Evolutionary conservation across 2,888 invertebrate species (phyloP), one percentile per base, ranked within the genome.

Genomic region (Ectemnius lituratus): DNA sequence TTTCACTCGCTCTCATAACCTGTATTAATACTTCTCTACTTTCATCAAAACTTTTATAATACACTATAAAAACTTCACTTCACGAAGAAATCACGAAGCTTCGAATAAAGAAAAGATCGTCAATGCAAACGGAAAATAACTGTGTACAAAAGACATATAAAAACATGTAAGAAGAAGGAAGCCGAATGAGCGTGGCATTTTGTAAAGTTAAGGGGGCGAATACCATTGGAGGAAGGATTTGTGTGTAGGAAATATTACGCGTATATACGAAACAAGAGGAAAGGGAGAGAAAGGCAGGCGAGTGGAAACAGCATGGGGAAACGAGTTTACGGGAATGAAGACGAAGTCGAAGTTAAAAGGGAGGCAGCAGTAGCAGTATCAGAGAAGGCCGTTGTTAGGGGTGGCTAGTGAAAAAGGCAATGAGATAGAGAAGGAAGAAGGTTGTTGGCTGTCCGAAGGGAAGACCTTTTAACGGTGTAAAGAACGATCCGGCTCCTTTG

Each of bases 401-500:
- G 47, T 57, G 37, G 13, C 23, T 16, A 62, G 49, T 49, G 4
- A 45, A 64, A 60, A 47, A 56, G 28, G 68, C 58, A 67, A 65
- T 59, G 52, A 52, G 60, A 67, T 52, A 37, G 62, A 46, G 56
- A 64, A 52, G 57, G 71, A 74, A 72, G 66, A 70, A 73, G 59
- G 63, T 71, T 77, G 77, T 72, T 69, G 67, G 63, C 57, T 45
- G 61, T 64, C 66, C 64, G 64, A 65, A 68, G 69, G 70, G 23
- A 27, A 49, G 62, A 14, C 70, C 70, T 72, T 81, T 78, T 80
- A 78, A 75, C 68, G 67, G 73, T 49, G 76, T 65, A 80, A 79
- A 79, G 75, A 78, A 75, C 78, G 78, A 75, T 78, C 73, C 64
- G 57, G 45, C 65, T 80, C 66, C 80, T 80, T 80, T 80, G 80